Base-by-base conservation (phyloP, 2,797 vertebrate genomes). In the Falco cherrug region DNA sequence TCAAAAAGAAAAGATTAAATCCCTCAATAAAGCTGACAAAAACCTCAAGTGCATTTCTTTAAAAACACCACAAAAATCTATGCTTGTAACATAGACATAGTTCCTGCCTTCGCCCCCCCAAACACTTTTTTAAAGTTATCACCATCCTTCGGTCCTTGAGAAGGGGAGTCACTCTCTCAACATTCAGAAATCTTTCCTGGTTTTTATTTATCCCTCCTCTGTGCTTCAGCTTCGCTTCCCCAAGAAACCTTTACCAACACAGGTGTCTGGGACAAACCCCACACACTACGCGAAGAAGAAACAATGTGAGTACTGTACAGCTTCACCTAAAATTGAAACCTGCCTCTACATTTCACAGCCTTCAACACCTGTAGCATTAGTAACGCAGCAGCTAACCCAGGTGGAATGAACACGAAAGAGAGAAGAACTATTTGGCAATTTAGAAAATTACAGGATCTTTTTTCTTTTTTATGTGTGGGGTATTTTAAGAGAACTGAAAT, bases 371-470 rank as follows among this genome's bases (percentile, higher is more conserved):
- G 37, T 4, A 92, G 75, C 82, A 48, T 74, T 53, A 60, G 31
- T 6, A 87, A 53, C 47, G 75, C 19, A 54, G 81, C 70, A 83
- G 60, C 53, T 43, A 50, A 69, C 16, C 57, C 0, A 0, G 19
- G 37, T 64, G 37, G 80, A 92, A 94, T 2, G 8, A 78, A 78
- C 10, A 17, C 1, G 3, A 83, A 48, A 35, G 69, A 68, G 43
- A 33, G 51, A 64, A 39, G 16, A 93, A 81, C 73, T 65, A 28
- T 83, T 59, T 15, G 11, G 54, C 67, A 82, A 91, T 93, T 96
- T 84, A 76, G 79, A 97, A 96, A 95, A 97, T 94, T 79, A 78
- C 16, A 88, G 65, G 76, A 89, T 89, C 22, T 51, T 79, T 76
- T 41, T 56, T 35, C 9, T 35, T 80, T 81, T 80, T 50, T 26